These are phyloP conservation scores for Ophiodon elongatus DNA, from an alignment of 2,113 vertebrate species.

Conservation along the genomic window DNA sequence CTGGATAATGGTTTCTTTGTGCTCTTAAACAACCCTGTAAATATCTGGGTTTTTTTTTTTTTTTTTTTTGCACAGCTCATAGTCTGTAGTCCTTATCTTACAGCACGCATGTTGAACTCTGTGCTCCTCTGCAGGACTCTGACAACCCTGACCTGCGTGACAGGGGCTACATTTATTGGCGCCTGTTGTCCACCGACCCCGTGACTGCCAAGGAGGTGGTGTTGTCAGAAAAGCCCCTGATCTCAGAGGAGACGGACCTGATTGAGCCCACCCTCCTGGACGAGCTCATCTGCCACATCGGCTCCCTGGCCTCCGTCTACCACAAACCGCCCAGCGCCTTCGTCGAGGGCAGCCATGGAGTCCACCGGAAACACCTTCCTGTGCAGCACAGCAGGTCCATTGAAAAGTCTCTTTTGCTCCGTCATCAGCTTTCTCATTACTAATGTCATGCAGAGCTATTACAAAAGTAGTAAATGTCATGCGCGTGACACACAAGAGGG, in stretches of 20 bases:
- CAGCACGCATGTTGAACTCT: not conserved
- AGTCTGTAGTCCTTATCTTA: not conserved
- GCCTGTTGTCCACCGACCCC: conserved; percentile 96
- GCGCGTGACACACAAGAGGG: not conserved
- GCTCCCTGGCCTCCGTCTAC: conserved; percentile 96
- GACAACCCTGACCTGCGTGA: conserved; percentile 99
- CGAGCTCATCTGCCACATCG: conserved; percentile 97
- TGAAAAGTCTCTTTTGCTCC: not conserved
- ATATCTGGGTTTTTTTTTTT: not conserved
- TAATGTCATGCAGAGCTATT: not conserved
- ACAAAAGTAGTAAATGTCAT: not conserved
- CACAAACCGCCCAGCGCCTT: conserved; percentile 99
- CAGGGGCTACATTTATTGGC: conserved; percentile 99
- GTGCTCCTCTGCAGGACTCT: conserved; percentile 88
- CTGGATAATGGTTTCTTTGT: not conserved
- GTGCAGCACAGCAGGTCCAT: conserved; percentile 95
- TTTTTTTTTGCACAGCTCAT: not conserved
- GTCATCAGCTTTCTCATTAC: not conserved
- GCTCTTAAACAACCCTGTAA: not conserved
- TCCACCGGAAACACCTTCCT: conserved; percentile 97
- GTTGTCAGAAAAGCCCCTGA: conserved; percentile 95
- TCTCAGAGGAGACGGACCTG: conserved; percentile 97
- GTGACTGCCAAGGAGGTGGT: conserved; percentile 99
- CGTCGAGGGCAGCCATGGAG: conserved; percentile 97
- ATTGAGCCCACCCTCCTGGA: conserved; percentile 97